Evolutionary conservation across 2,888 invertebrate genomes (phyloP), one percentile per base, ranked within the genome.

Genomic region (Omphaloscelis lunosa): DNA sequence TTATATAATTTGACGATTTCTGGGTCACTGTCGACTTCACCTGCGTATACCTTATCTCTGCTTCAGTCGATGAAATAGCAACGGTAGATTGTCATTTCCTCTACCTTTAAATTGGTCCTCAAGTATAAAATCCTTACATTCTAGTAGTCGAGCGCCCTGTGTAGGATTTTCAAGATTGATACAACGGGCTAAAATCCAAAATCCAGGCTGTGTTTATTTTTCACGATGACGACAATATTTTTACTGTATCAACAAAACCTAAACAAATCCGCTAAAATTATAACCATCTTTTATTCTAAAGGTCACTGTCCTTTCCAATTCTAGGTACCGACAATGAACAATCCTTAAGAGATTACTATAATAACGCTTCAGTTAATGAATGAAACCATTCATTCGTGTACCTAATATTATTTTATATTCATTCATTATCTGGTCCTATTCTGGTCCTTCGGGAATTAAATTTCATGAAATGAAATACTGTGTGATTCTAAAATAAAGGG

Each of bases 281-380:
- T 17, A 45, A 8, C 34, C 7, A 73, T 3, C 9, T 29, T 34
- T 17, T 7, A 17, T 20, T 68, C 0, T 23, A 63, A 15, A 65
- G 9, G 11, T 2, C 23, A 34, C 11, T 58, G 58, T 51, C 29
- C 39, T 79, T 63, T 78, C 27, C 6, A 15, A 15, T n/a, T 11
- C 11, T n/a, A 58, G 15, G 17, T 59, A 23, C 29, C 15, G 39
- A 41, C 12, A 77, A 48, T 51, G 34, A 79, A 79, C 29, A 34
- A 23, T 20, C 9, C 11, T 34, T 12, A 62, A 59, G 23, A 48
- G 63, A 59, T 79, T 70, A 69, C 39, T 27, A 53, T 27, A 45
- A 23, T 69, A 2, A 77, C 17, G 23, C 39, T 69, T 29, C 20
- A 68, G 27, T 27, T n/a, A 1, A 41, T 41, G 39, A 51, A 34